phyloP scores from a whole-genome alignment of 2,113 vertebrate genomes.

The Pomatostomus ruficeps region DNA sequence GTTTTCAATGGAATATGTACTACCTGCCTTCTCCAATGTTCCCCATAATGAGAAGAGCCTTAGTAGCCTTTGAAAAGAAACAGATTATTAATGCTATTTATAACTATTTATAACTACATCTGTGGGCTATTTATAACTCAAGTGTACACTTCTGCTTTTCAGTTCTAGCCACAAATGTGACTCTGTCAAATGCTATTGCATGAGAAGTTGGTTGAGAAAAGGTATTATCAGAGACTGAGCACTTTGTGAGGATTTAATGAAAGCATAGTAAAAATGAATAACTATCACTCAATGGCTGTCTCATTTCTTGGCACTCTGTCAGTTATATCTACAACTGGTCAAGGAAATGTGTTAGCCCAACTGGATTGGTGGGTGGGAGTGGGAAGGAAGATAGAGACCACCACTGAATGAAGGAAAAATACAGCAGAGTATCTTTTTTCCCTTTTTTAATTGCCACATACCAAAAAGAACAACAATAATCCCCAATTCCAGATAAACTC shows the following conservation, averaged over 20 bases:
- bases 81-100: background rate
- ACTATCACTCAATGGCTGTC: background rate
- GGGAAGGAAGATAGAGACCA: background rate
- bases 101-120: background rate
- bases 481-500: background rate
- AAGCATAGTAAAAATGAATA: background rate
- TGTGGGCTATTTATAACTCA: background rate
- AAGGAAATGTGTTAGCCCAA: background rate
- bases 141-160: background rate
- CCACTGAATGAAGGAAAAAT: background rate
- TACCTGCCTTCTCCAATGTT: background rate
- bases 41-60: background rate
- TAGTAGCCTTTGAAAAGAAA: background rate
- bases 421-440: background rate
- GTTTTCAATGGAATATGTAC: background rate
- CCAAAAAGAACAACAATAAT: background rate
- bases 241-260: background rate
- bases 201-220: rapidly evolving
- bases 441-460: background rate
- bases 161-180: rapidly evolving
- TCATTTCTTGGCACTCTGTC: background rate
- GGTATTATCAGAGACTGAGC: background rate
- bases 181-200: background rate
- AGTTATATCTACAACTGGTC: background rate
- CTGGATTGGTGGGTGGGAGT: background rate